Evolutionary conservation across 1,140 invertebrate genomes (phyloP).

Genomic region (Caenorhabditis brenneri): DNA sequence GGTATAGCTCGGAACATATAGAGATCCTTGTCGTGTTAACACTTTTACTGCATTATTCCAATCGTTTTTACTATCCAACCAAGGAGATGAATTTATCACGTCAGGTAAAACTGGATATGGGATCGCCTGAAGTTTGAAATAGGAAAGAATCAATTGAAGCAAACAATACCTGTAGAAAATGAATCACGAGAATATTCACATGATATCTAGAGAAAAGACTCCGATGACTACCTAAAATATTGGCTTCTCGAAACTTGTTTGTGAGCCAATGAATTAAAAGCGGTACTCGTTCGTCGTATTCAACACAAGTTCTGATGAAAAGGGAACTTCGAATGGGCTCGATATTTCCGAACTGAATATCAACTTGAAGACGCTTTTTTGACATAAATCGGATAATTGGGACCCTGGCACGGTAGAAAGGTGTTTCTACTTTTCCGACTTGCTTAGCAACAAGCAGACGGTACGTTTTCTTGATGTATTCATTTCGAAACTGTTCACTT

Average conservation of each 20-base stretch:
- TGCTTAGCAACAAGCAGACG: not conserved
- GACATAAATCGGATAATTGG: not conserved
- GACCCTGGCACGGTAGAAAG: not conserved
- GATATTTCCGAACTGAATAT: slow-evolving; percentile 28
- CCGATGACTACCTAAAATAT: not conserved
- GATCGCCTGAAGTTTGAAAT: slow-evolving; percentile 3
- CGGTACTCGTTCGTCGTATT: not conserved
- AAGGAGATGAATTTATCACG: not conserved
- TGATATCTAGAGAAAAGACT: not conserved
- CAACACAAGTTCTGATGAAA: slow-evolving; percentile 3
- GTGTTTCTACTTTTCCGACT: not conserved
- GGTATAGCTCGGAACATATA: not conserved
- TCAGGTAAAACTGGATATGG: slow-evolving; percentile 8
- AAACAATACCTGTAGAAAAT: slow-evolving; percentile 2
- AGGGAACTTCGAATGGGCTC: slow-evolving; percentile 3
- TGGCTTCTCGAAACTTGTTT: slow-evolving; percentile 4
- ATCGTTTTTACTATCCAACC: not conserved
- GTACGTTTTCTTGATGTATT: not conserved
- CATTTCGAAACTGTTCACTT: not conserved
- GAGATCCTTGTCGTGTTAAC: slow-evolving; percentile 15
- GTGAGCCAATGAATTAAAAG: not conserved
- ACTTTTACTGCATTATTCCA: slow-evolving; percentile 27
- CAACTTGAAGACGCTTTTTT: not conserved
- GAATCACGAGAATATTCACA: not conserved
- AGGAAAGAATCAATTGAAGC: too few species aligned